Evolutionary conservation across 2,888 invertebrate genomes (phyloP).

Genomic region (Poecilobothrus nobilitatus): DNA sequence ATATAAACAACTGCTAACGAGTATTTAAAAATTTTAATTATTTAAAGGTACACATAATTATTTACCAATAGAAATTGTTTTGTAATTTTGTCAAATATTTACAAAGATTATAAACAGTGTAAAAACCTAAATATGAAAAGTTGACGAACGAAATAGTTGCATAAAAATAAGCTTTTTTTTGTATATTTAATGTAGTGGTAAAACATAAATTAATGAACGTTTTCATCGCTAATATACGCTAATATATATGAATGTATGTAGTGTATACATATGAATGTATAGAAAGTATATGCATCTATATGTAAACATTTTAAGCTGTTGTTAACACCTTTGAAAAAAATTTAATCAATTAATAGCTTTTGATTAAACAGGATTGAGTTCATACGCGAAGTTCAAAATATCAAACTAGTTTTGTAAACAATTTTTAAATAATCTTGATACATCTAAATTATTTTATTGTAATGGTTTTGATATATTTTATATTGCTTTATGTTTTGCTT

Average conservation of each 20-base stretch:
- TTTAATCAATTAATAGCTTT: background rate
- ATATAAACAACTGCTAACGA: no score
- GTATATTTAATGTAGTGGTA: background rate
- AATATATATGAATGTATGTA: background rate
- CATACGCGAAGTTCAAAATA: background rate
- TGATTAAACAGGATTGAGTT: background rate
- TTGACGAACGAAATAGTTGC: slow-evolving; percentile 8
- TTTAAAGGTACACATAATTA: background rate
- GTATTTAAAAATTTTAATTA: no score
- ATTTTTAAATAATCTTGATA: no score
- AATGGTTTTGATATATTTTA: no score
- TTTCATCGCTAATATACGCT: background rate
- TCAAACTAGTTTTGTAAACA: background rate
- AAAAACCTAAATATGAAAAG: background rate
- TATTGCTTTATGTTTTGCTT: no score
- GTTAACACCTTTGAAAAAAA: background rate
- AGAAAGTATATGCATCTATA: background rate
- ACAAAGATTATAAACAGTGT: background rate
- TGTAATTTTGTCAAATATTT: background rate
- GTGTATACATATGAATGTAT: no score
- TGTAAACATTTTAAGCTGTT: background rate
- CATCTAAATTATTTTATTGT: no score
- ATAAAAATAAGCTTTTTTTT: background rate
- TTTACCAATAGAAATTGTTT: background rate
- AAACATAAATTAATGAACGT: background rate